Evolutionary conservation across 2,113 vertebrate genomes (phyloP).

Genomic region (Orthonyx spaldingii): DNA sequence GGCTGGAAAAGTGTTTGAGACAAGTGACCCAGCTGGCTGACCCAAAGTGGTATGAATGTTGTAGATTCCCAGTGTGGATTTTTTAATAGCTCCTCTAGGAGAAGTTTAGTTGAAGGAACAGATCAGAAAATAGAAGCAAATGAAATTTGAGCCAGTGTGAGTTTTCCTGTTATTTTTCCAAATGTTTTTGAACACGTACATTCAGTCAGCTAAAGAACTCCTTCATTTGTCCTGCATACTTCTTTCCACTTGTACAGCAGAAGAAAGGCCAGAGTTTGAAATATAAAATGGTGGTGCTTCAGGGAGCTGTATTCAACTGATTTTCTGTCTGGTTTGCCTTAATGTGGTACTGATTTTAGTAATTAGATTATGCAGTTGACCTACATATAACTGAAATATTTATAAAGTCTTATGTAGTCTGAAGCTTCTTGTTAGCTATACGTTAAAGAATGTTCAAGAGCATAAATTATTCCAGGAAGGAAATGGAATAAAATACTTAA

Average conservation of each 20-base stretch:
- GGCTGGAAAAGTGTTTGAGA: not conserved
- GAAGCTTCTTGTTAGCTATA: not conserved
- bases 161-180: slow-evolving; percentile 34
- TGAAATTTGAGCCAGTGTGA: slow-evolving; percentile 2
- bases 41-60: not conserved
- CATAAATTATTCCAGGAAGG: slow-evolving; percentile 27
- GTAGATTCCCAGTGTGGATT: slow-evolving; percentile 8
- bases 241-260: not conserved
- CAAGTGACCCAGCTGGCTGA: slow-evolving; percentile 28
- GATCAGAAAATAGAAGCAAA: slow-evolving; percentile 50
- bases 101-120: not conserved
- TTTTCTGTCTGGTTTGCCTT: not conserved
- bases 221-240: not conserved
- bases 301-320: not conserved
- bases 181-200: not conserved
- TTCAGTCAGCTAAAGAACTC: not conserved
- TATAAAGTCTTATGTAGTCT: not conserved
- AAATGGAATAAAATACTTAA: slow-evolving; percentile 25
- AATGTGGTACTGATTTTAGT: not conserved
- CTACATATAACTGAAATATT: not conserved
- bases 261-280: not conserved
- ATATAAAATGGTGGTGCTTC: not conserved
- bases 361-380: not conserved
- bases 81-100: slow-evolving; percentile 47
- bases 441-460: not conserved